phyloP scores from a whole-genome alignment of 1,140 invertebrate genomes.

The Spodoptera frugiperda region DNA sequence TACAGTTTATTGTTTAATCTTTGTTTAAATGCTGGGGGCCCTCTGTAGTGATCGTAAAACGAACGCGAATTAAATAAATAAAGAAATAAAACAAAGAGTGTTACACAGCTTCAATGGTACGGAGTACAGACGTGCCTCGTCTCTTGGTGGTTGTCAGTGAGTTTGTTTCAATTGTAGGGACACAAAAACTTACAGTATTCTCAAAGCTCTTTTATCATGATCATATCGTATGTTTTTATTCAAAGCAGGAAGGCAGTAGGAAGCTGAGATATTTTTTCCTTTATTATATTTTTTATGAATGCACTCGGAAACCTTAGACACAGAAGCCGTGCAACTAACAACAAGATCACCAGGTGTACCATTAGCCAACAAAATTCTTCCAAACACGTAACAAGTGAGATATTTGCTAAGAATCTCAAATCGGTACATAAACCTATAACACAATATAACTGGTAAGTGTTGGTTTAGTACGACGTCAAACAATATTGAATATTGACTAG shows the following conservation, averaged over 20 bases:
- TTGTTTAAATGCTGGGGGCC: constrained; percentile 27
- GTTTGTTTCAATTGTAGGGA: too few relatives aligned
- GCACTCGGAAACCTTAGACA: too few relatives aligned
- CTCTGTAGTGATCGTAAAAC: constrained; percentile 29
- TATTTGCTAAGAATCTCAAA: constrained; percentile 14
- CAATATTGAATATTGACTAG: constrained; percentile 21
- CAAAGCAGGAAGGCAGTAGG: too few relatives aligned
- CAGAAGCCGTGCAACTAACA: too few relatives aligned
- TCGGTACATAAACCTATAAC: not conserved
- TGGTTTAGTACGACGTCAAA: constrained; percentile 1
- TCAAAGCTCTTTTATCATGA: too few relatives aligned
- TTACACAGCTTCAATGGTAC: not conserved
- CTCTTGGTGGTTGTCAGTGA: not conserved
- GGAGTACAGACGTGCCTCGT: not conserved
- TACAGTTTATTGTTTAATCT: constrained; percentile 37
- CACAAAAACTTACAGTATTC: too few relatives aligned
- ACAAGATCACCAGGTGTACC: not conserved
- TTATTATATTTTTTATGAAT: too few relatives aligned
- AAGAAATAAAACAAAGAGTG: constrained; percentile 27
- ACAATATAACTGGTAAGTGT: not conserved
- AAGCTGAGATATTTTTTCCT: too few relatives aligned
- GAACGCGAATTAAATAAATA: constrained; percentile 29
- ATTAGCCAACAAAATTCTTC: constrained; percentile 9
- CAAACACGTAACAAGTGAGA: not conserved
- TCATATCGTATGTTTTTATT: too few relatives aligned